These are phyloP conservation scores for Nasua narica DNA, from an alignment of 2,797 vertebrate species.

Conservation along the genomic window DNA sequence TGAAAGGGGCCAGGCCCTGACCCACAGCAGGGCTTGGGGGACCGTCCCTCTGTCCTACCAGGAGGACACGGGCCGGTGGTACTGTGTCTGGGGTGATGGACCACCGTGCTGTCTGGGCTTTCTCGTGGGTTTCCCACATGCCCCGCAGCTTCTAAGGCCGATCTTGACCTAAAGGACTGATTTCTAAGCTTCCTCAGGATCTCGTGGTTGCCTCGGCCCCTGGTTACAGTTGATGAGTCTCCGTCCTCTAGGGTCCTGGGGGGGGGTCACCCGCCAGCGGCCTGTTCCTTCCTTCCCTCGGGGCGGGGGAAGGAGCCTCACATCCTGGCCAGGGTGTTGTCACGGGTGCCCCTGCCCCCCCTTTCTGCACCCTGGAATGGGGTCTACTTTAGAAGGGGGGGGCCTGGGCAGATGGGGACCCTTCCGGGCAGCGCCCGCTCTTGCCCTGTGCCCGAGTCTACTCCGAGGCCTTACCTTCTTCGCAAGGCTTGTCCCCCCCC, in stretches of 20 bases:
- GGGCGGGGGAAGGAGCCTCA: too few species aligned
- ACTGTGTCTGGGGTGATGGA: accelerated
- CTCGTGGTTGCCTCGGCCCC: background rate
- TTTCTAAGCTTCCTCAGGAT: background rate
- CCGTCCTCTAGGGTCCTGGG: background rate
- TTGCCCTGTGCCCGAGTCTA: background rate
- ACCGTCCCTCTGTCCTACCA: background rate
- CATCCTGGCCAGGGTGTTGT: background rate
- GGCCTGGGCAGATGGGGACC: accelerated
- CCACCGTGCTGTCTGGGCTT: accelerated
- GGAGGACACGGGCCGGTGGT: accelerated
- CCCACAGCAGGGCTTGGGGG: background rate
- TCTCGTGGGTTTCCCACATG: background rate
- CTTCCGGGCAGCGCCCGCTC: background rate
- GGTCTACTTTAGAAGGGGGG: background rate
- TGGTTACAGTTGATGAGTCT: background rate
- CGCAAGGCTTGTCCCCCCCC: background rate
- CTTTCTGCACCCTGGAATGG: background rate
- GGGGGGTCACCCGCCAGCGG: background rate
- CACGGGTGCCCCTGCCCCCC: background rate
- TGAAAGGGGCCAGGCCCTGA: background rate
- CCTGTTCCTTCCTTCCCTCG: accelerated
- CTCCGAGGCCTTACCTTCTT: background rate
- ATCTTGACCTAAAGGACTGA: background rate
- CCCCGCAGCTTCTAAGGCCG: background rate